Evolutionary conservation across 2,888 invertebrate species (phyloP).

Genomic region (Macropis europaea): DNA sequence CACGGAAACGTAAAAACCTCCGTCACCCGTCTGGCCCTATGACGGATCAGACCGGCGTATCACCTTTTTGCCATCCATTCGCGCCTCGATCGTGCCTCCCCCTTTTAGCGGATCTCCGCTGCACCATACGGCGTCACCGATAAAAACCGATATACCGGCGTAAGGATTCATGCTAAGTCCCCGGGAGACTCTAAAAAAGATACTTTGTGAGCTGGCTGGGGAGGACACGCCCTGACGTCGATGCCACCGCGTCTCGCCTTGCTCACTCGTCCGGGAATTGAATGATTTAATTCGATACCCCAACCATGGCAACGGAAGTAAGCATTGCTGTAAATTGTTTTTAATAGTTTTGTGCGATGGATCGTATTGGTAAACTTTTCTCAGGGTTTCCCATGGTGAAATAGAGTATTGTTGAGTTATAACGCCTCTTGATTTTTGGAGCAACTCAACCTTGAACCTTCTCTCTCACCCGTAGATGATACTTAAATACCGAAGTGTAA

Average conservation of each 20-base stretch:
- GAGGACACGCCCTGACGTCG: background rate
- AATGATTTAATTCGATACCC: conserved; percentile 6
- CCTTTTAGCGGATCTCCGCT: conserved; percentile 13
- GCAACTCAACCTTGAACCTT: too few relatives aligned
- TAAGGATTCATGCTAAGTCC: conserved; percentile 38
- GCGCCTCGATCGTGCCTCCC: conserved; percentile 18
- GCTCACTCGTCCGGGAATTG: background rate
- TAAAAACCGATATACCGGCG: conserved; percentile 50
- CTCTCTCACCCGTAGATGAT: too few relatives aligned
- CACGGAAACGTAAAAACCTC: conserved; percentile 66
- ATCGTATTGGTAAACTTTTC: too few relatives aligned
- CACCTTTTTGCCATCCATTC: conserved; percentile 63
- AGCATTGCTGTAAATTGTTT: too few relatives aligned
- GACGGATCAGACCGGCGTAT: conserved; percentile 69
- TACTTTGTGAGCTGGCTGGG: background rate
- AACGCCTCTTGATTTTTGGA: too few relatives aligned
- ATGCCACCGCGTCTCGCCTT: background rate
- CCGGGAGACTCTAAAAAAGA: conserved; percentile 15
- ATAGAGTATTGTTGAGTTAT: too few relatives aligned
- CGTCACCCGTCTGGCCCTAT: conserved; percentile 58
- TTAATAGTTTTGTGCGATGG: too few relatives aligned
- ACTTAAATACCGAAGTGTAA: too few relatives aligned
- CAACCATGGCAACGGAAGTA: too few relatives aligned
- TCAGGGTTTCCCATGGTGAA: too few relatives aligned
- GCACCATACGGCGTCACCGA: conserved; percentile 52